Evolutionary conservation across 2,888 invertebrate species (phyloP).

Genomic region (Dolichomitus sp.): DNA sequence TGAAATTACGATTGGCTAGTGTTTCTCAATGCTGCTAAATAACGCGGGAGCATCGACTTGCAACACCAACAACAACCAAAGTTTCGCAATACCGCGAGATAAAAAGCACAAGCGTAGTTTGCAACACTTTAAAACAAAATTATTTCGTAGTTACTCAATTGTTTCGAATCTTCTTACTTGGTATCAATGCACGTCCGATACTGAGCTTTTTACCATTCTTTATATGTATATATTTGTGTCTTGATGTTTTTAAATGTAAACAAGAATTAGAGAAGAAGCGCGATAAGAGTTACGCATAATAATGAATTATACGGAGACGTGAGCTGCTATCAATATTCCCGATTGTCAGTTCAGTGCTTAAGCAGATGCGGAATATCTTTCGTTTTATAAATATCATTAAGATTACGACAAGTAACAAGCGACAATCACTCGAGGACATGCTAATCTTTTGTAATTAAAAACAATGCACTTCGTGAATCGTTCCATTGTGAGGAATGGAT

Average conservation of each 20-base stretch:
- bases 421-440: background rate
- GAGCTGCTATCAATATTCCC: conserved; percentile 9
- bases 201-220: background rate
- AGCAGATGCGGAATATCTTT: conserved; percentile 23
- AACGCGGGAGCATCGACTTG: conserved; percentile 38
- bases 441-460: conserved; percentile 6
- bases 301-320: conserved; percentile 32
- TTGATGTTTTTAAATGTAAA: background rate
- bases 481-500: conserved; percentile 4
- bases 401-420: background rate
- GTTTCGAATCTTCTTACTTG: background rate
- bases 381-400: conserved; percentile 13
- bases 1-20: conserved; percentile 41
- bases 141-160: background rate
- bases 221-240: background rate
- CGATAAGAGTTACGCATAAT: conserved; percentile 40
- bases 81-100: conserved; percentile 60
- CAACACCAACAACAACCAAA: conserved; percentile 37
- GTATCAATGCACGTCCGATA: conserved; percentile 11
- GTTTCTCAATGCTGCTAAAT: conserved; percentile 19
- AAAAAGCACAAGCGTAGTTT: conserved; percentile 16
- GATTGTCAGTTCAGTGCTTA: conserved; percentile 21
- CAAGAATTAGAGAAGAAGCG: conserved; percentile 2
- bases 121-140: conserved; percentile 25
- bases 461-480: conserved; percentile 1